Evolutionary conservation across 2,888 invertebrate genomes (phyloP), one percentile per base, ranked within the genome.

Genomic region (Pristionchus arcanus): DNA sequence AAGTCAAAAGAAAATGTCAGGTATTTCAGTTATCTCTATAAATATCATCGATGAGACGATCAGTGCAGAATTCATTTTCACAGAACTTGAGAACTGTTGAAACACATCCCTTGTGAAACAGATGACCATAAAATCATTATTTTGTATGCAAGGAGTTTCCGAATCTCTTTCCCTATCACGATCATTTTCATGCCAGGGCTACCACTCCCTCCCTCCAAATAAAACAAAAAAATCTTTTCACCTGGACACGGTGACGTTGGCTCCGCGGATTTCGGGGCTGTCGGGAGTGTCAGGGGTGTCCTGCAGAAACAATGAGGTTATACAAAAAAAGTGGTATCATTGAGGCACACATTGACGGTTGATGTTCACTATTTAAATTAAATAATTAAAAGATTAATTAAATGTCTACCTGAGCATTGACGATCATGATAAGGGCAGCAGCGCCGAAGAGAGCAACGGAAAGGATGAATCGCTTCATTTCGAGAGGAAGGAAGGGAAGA

Each of bases 261-360:
- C 92, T 37, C 92, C 92, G 28, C 92, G 91, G 31, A 87, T 91
- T 90, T 93, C 93, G 90, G 93, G 93, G 91, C 91, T 91, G 91
- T 93, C 91, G 16, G 91, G 91, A 55, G 90, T 90, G 86, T 91
- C 91, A 15, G 92, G 91, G 88, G 88, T 89, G n/a, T 93, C 93
- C 90, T 92, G 89, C 2, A 83, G 53, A 34, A 42, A 49, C 1
- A 42, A 34, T 7, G 21, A n/a, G n/a, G 7, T 2, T n/a, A 34
- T 34, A 31, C 71, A 4, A 71, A 7, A 13, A 28, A 28, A 28
- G 3, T 15, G 5, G n/a, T 66, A 5, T 9, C 42, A 5, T 42
- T 9, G 9, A 42, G 3, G 42, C 42, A 42, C 42, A 42, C 42
- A 42, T 42, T 42, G n/a, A n/a, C n/a, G n/a, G n/a, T n/a, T n/a